Evolutionary conservation across 2,888 invertebrate genomes (phyloP).

Genomic region (Bombylius major): DNA sequence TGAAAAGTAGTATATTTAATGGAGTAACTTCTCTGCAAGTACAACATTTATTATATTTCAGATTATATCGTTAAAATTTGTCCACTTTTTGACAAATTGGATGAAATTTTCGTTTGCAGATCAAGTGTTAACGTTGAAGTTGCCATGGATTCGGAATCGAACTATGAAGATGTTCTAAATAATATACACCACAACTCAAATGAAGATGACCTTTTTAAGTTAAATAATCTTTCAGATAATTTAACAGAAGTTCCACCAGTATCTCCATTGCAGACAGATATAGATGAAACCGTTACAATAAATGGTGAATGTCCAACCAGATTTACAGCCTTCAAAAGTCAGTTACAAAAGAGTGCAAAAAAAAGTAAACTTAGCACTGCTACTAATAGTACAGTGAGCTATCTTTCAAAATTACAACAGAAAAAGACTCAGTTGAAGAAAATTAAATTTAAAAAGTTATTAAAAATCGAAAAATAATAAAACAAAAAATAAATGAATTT

Average conservation of each 20-base stretch:
- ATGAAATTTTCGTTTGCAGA: background rate
- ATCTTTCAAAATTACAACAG: background rate
- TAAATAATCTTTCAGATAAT: too few species aligned
- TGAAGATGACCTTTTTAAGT: too few species aligned
- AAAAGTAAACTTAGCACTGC: background rate
- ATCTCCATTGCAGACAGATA: too few species aligned
- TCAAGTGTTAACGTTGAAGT: background rate
- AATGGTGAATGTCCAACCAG: background rate
- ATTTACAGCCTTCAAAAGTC: background rate
- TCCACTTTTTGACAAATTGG: background rate
- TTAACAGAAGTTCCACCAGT: too few species aligned
- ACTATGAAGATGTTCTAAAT: too few species aligned
- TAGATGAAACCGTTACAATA: background rate
- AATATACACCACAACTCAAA: too few species aligned
- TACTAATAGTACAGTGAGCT: background rate
- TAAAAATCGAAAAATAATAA: background rate
- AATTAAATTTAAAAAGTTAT: background rate
- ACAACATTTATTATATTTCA: background rate
- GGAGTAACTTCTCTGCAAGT: too few species aligned
- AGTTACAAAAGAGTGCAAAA: too few species aligned
- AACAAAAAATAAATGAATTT: background rate
- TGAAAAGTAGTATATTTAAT: too few species aligned
- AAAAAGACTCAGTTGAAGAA: background rate
- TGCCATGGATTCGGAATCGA: background rate
- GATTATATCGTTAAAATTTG: background rate